Base-by-base conservation (phyloP, 2,888 invertebrate species). In the Marronus borbonicus region DNA sequence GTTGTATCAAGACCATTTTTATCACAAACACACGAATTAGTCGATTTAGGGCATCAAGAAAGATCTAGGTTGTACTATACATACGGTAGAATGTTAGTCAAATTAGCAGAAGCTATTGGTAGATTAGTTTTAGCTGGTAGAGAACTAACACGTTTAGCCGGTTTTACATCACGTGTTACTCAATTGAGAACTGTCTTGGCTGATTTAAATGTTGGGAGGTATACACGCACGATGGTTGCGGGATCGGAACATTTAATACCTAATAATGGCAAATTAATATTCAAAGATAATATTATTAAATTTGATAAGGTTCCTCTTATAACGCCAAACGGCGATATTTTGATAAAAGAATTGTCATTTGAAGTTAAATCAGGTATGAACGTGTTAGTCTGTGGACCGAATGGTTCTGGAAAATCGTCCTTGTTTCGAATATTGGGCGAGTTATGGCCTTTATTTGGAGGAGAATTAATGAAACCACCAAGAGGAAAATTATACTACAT, bases 381-480 rank as follows among this genome's bases (percentile, higher is more conserved):
- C 90, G 98, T 99, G 0, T 89, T 99, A n/a, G 97, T 99, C 0
- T 98, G 98, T 87, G 99, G 99, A 0, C 99, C 99, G 2, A 99
- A 99, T 88, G 99, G 99, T 0, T 98, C 98, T 88, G 99, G 99
- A 68, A 99, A 99, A 89, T 97, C 97, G 76, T 98, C 98, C 0
- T 91, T 99, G 84, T 99, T 99, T 91, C 92, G 99, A 76, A 95
- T 98, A 85, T 92, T 99, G 14, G 99, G 99, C 64, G 98, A 98
- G 91, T 89, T 99, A 78, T 99, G 99, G 99, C 99, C 99, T 0
- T 91, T 97, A 78, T 98, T 98, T 91, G 97, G 97, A 31, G 98
- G 98, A 2, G 93, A 93, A 4, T 90, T 99, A 76, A 97, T 96
- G 1, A 99, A 99, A 89, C 99, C 99, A n/a, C 96, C 95, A 0